Evolutionary conservation across 2,888 invertebrate genomes (phyloP).

Genomic region (Pelosia muscerda): DNA sequence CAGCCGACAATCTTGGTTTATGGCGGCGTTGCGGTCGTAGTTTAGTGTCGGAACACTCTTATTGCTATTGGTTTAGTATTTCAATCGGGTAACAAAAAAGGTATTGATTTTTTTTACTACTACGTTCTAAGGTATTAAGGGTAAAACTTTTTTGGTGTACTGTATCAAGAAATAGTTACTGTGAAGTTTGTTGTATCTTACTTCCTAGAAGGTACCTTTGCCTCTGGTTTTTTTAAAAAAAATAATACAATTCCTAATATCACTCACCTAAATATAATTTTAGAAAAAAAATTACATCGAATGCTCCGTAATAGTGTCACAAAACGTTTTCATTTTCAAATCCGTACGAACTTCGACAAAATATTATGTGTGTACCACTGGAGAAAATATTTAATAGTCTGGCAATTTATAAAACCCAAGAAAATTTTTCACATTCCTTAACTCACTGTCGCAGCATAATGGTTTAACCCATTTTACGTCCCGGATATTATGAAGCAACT

Average conservation of each 20-base stretch:
- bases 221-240: not conserved
- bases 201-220: too few species aligned
- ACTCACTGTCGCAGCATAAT: conserved; percentile 31
- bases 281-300: not conserved
- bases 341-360: conserved; percentile 6
- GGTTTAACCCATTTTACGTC: conserved; percentile 44
- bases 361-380: conserved; percentile 8
- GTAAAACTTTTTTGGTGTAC: too few species aligned
- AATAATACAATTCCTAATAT: not conserved
- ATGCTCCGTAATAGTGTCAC: not conserved
- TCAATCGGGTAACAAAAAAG: too few species aligned
- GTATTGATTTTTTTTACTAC: too few species aligned
- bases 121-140: too few species aligned
- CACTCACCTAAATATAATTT: not conserved
- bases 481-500: conserved; percentile 22
- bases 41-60: too few species aligned
- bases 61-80: too few species aligned
- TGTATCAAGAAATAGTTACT: too few species aligned
- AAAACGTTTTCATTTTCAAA: not conserved
- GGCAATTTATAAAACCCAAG: conserved; percentile 22
- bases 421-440: conserved; percentile 24
- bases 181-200: too few species aligned
- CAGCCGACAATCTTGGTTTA: too few species aligned
- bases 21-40: too few species aligned
- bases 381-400: conserved; percentile 15